These are phyloP conservation scores for Taphrorychus bicolor DNA, from an alignment of 2,888 invertebrate species.

Conservation along the genomic window DNA sequence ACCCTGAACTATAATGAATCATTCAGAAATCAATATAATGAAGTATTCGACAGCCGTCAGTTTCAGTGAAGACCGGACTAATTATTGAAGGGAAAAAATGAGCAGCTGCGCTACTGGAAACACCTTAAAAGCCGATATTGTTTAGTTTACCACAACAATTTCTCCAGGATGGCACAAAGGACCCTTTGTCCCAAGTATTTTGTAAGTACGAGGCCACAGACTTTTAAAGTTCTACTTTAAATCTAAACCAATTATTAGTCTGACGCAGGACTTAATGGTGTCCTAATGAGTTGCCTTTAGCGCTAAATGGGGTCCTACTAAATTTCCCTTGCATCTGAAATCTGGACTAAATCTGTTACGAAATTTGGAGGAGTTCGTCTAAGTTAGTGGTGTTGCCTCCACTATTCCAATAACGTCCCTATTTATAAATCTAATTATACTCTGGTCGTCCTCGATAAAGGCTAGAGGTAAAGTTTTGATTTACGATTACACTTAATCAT, in stretches of 20 bases:
- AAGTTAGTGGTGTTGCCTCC: constrained; percentile 7
- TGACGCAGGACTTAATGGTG: constrained; percentile 37
- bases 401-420: constrained; percentile 12
- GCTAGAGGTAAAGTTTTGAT: constrained; percentile 10
- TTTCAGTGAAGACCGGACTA: background rate
- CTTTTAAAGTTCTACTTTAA: constrained; percentile 31
- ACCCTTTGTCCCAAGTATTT: constrained; percentile 36
- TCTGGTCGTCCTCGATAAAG: background rate
- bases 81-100: constrained; percentile 12
- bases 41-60: constrained; percentile 9
- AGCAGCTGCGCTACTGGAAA: constrained; percentile 25
- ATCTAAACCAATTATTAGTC: constrained; percentile 40
- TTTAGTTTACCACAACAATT: constrained; percentile 29
- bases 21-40: background rate
- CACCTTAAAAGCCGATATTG: constrained; percentile 32
- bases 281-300: constrained; percentile 38
- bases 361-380: constrained; percentile 21
- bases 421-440: constrained; percentile 15
- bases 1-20: constrained; percentile 9
- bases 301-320: constrained; percentile 31
- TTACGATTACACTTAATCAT: constrained; percentile 4
- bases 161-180: constrained; percentile 25
- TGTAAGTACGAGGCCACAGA: constrained; percentile 20
- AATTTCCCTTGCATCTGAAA: constrained; percentile 30
- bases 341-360: constrained; percentile 31